These are phyloP conservation scores for Boloria euphrosyne DNA, from an alignment of 2,888 invertebrate species.

Conservation along the genomic window DNA sequence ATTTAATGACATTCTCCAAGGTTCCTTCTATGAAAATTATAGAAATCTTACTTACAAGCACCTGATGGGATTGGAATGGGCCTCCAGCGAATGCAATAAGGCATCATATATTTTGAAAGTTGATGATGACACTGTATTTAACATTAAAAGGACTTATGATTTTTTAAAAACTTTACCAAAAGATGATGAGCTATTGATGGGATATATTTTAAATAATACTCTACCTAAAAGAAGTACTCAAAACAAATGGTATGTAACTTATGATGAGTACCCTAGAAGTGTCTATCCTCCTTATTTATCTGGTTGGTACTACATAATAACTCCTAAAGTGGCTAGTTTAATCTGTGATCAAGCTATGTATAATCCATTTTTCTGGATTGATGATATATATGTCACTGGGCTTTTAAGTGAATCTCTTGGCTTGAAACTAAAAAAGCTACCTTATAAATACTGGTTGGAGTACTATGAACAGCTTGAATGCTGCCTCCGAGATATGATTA, in stretches of 20 bases:
- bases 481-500: slow-evolving; percentile 85
- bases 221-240: slow-evolving; percentile 84
- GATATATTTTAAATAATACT: slow-evolving; percentile 85
- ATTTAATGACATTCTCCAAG: slow-evolving; percentile 88
- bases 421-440: slow-evolving; percentile 82
- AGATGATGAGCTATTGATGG: slow-evolving; percentile 73
- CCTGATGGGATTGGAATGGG: slow-evolving; percentile 91
- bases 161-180: slow-evolving; percentile 47
- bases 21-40: slow-evolving; percentile 89
- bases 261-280: slow-evolving; percentile 83
- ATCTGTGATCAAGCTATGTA: slow-evolving; percentile 80
- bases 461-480: slow-evolving; percentile 88
- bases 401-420: slow-evolving; percentile 84
- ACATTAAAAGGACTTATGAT: slow-evolving; percentile 79
- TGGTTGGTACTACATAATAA: slow-evolving; percentile 92
- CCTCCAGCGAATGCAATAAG: slow-evolving; percentile 81
- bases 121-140: slow-evolving; percentile 90
- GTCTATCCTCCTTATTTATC: slow-evolving; percentile 89
- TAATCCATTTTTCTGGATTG: slow-evolving; percentile 94
- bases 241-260: slow-evolving; percentile 91
- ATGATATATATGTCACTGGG: slow-evolving; percentile 94
- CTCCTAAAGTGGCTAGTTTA: slow-evolving; percentile 82
- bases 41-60: slow-evolving; percentile 92
- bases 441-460: slow-evolving; percentile 84
- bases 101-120: slow-evolving; percentile 88